Conservation (phyloP, 1,140 invertebrate genomes). For the Geopemphigus sp. region DNA sequence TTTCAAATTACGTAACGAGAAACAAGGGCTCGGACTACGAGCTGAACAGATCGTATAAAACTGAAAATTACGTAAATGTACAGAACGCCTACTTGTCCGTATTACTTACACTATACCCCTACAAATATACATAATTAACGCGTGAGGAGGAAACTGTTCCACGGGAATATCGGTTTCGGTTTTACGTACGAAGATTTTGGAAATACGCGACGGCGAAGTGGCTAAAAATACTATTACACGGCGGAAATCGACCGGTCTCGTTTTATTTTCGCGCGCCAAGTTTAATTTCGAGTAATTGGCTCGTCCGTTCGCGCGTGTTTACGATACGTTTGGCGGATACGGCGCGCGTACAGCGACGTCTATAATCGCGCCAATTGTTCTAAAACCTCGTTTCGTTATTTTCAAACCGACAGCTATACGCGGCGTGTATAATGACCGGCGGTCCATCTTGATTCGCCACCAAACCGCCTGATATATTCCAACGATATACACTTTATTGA, state of each 20-base stretch:
- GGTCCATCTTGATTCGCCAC: not conserved
- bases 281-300: conserved; percentile 26
- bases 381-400: conserved; percentile 27
- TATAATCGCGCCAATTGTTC: conserved; percentile 11
- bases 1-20: too few species aligned
- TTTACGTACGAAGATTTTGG: not conserved
- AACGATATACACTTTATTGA: not conserved
- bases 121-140: too few species aligned
- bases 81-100: too few species aligned
- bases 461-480: not conserved
- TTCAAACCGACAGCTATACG: not conserved
- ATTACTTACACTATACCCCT: too few species aligned
- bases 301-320: conserved; percentile 26
- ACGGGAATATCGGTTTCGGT: too few species aligned
- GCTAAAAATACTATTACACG: not conserved
- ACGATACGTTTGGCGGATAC: not conserved
- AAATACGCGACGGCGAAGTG: not conserved
- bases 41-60: too few species aligned
- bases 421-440: conserved; percentile 8
- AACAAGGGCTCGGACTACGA: too few species aligned
- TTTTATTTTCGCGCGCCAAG: not conserved
- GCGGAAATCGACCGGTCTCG: conserved; percentile 4
- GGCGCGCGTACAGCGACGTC: conserved; percentile 5
- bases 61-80: too few species aligned
- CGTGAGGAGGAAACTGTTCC: too few species aligned